Percentiles rank a stretch among this genome's conserved stretches.
Conservation (phyloP, 2,888 invertebrate genomes). For the Spicauda simplicius region DNA sequence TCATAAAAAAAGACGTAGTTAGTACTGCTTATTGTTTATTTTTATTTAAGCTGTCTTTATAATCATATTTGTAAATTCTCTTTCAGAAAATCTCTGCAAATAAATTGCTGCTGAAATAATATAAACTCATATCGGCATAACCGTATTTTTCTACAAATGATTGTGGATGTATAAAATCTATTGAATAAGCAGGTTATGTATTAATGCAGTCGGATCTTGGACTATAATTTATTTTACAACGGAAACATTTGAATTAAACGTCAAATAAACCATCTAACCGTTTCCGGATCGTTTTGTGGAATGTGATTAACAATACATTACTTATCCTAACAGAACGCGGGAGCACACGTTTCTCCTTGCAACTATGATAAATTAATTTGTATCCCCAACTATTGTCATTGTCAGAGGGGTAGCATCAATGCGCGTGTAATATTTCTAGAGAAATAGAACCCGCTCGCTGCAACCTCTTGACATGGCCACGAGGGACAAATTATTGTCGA, state of each 20-base stretch:
- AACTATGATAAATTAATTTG: constrained; percentile 58
- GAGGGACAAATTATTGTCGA: constrained; percentile 58
- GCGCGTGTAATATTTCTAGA: constrained; percentile 44
- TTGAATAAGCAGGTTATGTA: no score
- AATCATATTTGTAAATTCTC: no score
- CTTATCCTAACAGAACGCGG: constrained; percentile 40
- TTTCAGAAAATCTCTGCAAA: no score
- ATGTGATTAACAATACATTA: constrained; percentile 46
- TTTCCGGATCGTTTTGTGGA: constrained; percentile 28
- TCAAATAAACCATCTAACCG: constrained; percentile 12
- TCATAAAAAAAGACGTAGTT: background rate
- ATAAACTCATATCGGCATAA: no score
- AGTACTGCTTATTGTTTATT: no score
- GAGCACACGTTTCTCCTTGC: constrained; percentile 47
- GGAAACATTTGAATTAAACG: constrained; percentile 10
- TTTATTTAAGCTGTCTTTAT: no score
- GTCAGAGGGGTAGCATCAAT: constrained; percentile 53
- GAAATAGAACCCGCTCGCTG: constrained; percentile 44
- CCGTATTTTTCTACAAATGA: no score
- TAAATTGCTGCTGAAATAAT: no score
- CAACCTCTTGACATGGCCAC: constrained; percentile 59
- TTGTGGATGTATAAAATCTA: no score
- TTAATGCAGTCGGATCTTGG: no score
- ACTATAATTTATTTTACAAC: constrained; percentile 6
- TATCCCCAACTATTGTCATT: constrained; percentile 47